Base-by-base conservation (phyloP, 2,797 vertebrate species). In the Clarias fuscus region DNA sequence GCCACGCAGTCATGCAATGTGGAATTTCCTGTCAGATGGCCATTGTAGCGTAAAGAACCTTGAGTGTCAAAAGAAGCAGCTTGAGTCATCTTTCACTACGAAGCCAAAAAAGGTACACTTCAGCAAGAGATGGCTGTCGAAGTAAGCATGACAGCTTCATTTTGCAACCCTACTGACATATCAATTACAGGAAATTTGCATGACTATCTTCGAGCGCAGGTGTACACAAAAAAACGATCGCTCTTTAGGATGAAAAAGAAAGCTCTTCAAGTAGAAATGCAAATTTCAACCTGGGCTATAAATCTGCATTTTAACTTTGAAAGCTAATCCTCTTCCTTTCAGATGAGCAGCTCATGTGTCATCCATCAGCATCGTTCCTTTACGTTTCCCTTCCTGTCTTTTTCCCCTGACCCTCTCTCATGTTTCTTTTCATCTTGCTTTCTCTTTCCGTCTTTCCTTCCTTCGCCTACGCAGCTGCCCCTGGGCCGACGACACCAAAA, bases 11-110 rank as follows among this genome's bases (percentile, higher is more conserved):
- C 91, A 92, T 92, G 92, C 93, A 94, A 96, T 95, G 94, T 95
- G 94, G 95, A 95, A 93, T 94, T 95, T 95, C 95, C 94, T 95
- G 95, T 94, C 95, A 91, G 91, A 91, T 94, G 90, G 92, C 94
- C 88, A 83, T 87, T 91, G 93, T 95, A 94, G 94, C 94, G 93
- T 91, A 94, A 94, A 94, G 71, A 88, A 89, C 90, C 17, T 84
- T 7, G 72, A 90, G 90, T 93, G 91, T 94, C 92, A 93, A 94
- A 89, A 91, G 92, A 85, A n/a, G 67, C 86, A 87, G 86, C 93
- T 92, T 93, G 93, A 94, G 91, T 94, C 93, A 95, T 93, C 92
- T 87, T 86, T 90, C 90, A 88, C 64, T 88, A 88, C 84, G 62
- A 82, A 88, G 80, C 71, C 72, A 87, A 86, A 89, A 79, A 77